Evolutionary conservation across 2,113 vertebrate genomes (phyloP).

Genomic region (Halichoeres trimaculatus): DNA sequence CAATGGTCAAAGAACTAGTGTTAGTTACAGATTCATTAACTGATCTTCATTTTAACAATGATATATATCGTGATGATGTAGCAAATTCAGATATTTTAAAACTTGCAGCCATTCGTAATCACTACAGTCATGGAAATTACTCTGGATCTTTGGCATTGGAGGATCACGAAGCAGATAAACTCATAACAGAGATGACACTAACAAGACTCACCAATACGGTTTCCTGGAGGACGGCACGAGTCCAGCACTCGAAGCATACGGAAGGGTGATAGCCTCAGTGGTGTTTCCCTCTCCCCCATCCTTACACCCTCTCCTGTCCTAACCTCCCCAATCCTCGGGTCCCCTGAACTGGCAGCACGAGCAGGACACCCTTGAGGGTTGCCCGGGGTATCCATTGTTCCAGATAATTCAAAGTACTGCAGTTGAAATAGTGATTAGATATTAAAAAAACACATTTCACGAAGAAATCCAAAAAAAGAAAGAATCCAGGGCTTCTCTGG

Average conservation of each 20-base stretch:
- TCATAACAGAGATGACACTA: neutral
- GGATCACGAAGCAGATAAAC: slow-evolving; percentile 13
- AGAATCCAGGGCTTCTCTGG: neutral
- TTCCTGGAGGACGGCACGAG: slow-evolving; percentile 76
- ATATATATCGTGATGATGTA: too few relatives aligned
- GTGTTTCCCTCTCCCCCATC: slow-evolving; percentile 68
- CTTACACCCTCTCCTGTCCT: slow-evolving; percentile 64
- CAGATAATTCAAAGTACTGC: slow-evolving; percentile 26
- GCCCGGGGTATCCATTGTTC: slow-evolving; percentile 61
- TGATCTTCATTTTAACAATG: too few relatives aligned
- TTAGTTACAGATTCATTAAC: too few relatives aligned
- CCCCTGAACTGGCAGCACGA: slow-evolving; percentile 43
- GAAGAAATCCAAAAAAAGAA: neutral
- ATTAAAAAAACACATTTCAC: slow-evolving; percentile 26
- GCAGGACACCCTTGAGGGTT: slow-evolving; percentile 56
- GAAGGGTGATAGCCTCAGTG: slow-evolving; percentile 79
- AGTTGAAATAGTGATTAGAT: slow-evolving; percentile 6
- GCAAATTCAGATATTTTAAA: too few relatives aligned
- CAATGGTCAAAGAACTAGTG: too few relatives aligned
- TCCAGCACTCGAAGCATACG: slow-evolving; percentile 82
- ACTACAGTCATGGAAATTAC: neutral
- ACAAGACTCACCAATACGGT: slow-evolving; percentile 79
- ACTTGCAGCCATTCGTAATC: neutral
- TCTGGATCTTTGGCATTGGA: neutral
- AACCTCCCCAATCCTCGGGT: slow-evolving; percentile 60